Percentiles rank a stretch among this genome's conserved stretches.
Conservation (phyloP, 2,888 invertebrate genomes). For the Drosophila pegasa region DNA sequence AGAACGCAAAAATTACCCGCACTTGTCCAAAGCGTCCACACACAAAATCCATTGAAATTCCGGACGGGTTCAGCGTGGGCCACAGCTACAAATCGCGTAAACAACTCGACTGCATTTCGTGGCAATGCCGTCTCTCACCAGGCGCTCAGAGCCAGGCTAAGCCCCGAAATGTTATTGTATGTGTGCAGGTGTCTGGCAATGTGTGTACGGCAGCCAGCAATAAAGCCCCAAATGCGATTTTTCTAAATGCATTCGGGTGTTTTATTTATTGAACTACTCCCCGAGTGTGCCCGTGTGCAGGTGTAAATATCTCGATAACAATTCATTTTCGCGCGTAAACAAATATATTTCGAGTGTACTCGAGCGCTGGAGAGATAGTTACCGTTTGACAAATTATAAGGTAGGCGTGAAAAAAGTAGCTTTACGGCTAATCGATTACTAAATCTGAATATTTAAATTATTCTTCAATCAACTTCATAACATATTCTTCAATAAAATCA, state of each 20-base stretch:
- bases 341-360: slow-evolving; percentile 61
- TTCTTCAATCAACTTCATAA: background rate
- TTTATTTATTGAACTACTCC: slow-evolving; percentile 67
- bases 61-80: slow-evolving; percentile 65
- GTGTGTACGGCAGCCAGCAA: slow-evolving; percentile 16
- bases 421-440: background rate
- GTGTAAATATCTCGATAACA: slow-evolving; percentile 54
- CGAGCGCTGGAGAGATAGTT: slow-evolving; percentile 26
- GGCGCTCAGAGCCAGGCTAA: slow-evolving; percentile 37
- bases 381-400: slow-evolving; percentile 11
- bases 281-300: slow-evolving; percentile 16
- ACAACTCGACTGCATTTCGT: slow-evolving; percentile 71
- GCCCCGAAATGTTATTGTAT: slow-evolving; percentile 12
- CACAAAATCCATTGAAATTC: slow-evolving; percentile 69
- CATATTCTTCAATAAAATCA: background rate
- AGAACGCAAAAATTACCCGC: slow-evolving; percentile 66
- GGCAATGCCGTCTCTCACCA: slow-evolving; percentile 57
- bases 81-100: slow-evolving; percentile 78
- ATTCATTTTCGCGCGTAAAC: slow-evolving; percentile 65
- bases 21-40: slow-evolving; percentile 45
- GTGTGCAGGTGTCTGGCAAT: background rate
- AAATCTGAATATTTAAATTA: background rate
- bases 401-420: background rate
- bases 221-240: slow-evolving; percentile 73
- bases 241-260: slow-evolving; percentile 72